These are phyloP conservation scores for Trichogramma pretiosum DNA, from an alignment of 1,140 invertebrate species.

Conservation along the genomic window DNA sequence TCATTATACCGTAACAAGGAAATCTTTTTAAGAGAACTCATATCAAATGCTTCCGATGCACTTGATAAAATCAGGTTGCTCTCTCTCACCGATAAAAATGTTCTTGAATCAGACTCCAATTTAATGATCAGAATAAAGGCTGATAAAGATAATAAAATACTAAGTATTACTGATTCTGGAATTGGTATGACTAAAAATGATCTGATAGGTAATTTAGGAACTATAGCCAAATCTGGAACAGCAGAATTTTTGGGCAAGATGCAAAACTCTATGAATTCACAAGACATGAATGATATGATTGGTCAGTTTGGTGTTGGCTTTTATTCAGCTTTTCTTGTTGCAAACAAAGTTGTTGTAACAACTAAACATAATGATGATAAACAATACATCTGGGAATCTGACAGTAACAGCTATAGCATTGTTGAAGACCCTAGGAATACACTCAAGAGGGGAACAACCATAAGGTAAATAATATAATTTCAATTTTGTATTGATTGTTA, in stretches of 20 bases:
- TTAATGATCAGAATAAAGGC: conserved; percentile 90
- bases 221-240: conserved; percentile 98
- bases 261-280: conserved; percentile 56
- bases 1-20: conserved; percentile 98
- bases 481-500: background rate
- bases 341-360: conserved; percentile 83
- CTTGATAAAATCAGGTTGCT: conserved; percentile 91
- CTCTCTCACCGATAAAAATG: conserved; percentile 77
- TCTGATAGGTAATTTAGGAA: conserved; percentile 92
- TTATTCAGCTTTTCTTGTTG: conserved; percentile 94
- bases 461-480: conserved; percentile 25
- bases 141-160: conserved; percentile 88
- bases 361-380: conserved; percentile 92
- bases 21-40: conserved; percentile 95
- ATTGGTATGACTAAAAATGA: conserved; percentile 97
- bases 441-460: conserved; percentile 74
- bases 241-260: conserved; percentile 95
- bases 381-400: conserved; percentile 98
- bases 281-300: conserved; percentile 78
- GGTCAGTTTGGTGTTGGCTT: conserved; percentile 97
- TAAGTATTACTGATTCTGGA: conserved; percentile 95
- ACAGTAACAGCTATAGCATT: conserved; percentile 80
- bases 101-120: conserved; percentile 72
- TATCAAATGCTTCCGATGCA: conserved; percentile 94
- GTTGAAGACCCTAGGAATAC: conserved; percentile 89